Percentiles rank a stretch among this genome's conserved stretches.
Conservation (phyloP, 2,888 invertebrate species). For the Ennomos quercinarius region DNA sequence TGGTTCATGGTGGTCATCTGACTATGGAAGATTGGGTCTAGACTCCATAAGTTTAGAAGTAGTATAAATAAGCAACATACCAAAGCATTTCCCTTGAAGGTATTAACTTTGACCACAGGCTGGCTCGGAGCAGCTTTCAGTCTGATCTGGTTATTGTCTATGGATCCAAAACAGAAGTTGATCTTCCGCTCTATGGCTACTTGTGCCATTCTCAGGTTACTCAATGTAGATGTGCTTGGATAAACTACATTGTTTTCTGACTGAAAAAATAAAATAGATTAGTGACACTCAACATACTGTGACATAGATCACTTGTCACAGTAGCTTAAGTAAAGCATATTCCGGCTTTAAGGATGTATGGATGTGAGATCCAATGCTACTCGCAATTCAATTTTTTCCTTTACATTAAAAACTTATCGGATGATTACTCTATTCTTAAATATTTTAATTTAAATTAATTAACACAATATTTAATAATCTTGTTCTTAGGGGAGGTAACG, state of each 20-base stretch:
- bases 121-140: constrained; percentile 31
- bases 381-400: too few relatives aligned
- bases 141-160: constrained; percentile 35
- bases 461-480: too few relatives aligned
- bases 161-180: constrained; percentile 61
- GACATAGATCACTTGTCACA: too few relatives aligned
- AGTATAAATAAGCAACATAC: constrained; percentile 54
- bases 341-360: too few relatives aligned
- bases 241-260: constrained; percentile 55
- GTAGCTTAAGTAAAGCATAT: too few relatives aligned
- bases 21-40: constrained; percentile 5
- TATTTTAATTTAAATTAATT: too few relatives aligned
- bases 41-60: not conserved
- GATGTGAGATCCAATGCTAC: too few relatives aligned
- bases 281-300: too few relatives aligned
- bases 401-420: too few relatives aligned
- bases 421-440: too few relatives aligned
- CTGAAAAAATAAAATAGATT: constrained; percentile 48
- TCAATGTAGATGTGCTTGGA: constrained; percentile 61
- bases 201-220: constrained; percentile 65
- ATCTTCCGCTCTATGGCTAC: constrained; percentile 73
- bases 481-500: too few relatives aligned
- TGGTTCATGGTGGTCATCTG: not conserved
- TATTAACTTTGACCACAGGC: constrained; percentile 47
- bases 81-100: constrained; percentile 72